phyloP scores from a whole-genome alignment of 2,888 invertebrate species.

The Erebia aethiops region DNA sequence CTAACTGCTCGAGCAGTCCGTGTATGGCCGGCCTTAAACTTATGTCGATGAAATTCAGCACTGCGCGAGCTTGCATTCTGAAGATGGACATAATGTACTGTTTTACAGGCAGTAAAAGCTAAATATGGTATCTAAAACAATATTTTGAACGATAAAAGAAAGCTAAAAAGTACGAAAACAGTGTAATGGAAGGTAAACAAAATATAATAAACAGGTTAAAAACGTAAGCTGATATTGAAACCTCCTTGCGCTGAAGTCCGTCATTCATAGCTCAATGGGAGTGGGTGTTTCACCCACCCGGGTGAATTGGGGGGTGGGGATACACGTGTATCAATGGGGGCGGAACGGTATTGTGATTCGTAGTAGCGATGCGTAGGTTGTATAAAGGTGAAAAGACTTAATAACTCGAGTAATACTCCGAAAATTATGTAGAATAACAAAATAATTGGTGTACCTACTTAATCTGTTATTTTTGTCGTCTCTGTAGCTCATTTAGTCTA shows the following conservation, averaged over 20 bases:
- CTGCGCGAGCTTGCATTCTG: too few species aligned
- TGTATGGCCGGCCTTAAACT: too few species aligned
- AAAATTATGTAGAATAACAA: not conserved
- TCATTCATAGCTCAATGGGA: not conserved
- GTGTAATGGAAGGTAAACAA: not conserved
- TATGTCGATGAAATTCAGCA: too few species aligned
- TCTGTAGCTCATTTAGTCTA: too few species aligned
- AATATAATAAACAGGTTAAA: not conserved
- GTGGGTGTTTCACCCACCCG: not conserved
- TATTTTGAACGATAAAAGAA: too few species aligned
- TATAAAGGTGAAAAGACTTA: not conserved
- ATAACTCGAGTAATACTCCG: too few species aligned
- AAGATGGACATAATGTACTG: too few species aligned
- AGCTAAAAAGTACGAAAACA: too few species aligned
- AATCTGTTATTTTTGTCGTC: too few species aligned
- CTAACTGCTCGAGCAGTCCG: too few species aligned
- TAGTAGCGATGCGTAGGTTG: not conserved
- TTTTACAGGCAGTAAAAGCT: too few species aligned
- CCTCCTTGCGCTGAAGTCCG: not conserved
- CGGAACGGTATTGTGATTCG: not conserved
- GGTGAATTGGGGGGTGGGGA: not conserved
- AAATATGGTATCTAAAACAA: too few species aligned
- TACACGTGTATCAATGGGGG: constrained; percentile 8
- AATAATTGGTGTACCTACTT: not conserved
- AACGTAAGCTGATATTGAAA: not conserved